Evolutionary conservation across 2,888 invertebrate genomes (phyloP).

Genomic region (Chromoteleia sp.): DNA sequence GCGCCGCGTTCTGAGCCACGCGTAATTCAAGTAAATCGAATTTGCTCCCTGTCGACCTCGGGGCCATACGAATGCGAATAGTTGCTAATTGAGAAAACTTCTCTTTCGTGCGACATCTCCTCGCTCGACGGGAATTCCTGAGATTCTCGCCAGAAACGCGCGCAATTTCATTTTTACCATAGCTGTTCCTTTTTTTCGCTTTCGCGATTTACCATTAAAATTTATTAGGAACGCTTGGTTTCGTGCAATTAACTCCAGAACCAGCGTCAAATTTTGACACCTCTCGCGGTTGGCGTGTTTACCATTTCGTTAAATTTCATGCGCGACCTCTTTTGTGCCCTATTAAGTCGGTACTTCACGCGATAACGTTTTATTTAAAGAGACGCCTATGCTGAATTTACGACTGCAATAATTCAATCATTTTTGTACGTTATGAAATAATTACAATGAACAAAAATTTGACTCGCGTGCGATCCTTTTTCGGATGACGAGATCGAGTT

Average conservation of each 20-base stretch:
- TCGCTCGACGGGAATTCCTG: conserved; percentile 51
- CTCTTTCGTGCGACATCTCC: conserved; percentile 58
- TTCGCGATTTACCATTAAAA: conserved; percentile 52
- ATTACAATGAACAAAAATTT: conserved; percentile 13
- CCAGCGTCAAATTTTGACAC: conserved; percentile 43
- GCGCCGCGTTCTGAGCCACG: conserved; percentile 56
- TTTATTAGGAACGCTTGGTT: conserved; percentile 51
- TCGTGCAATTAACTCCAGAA: conserved; percentile 38
- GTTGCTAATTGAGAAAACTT: conserved; percentile 71
- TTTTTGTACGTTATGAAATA: conserved; percentile 6
- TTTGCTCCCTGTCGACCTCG: conserved; percentile 62
- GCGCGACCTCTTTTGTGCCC: conserved; percentile 3
- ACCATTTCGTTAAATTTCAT: conserved; percentile 34
- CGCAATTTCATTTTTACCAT: conserved; percentile 57
- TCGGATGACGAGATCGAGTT: too few relatives aligned
- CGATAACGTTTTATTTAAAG: conserved; percentile 15
- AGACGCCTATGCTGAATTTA: background rate
- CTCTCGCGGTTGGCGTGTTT: conserved; percentile 23
- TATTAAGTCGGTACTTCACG: conserved; percentile 9
- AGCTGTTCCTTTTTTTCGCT: conserved; percentile 20
- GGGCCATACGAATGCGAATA: conserved; percentile 67
- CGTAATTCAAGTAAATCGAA: conserved; percentile 68
- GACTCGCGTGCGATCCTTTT: background rate
- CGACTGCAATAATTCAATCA: conserved; percentile 10
- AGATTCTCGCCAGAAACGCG: conserved; percentile 46